Evolutionary conservation across 2,797 vertebrate species (phyloP), one percentile per base, ranked within the genome.

Genomic region (Tachyglossus aculeatus): DNA sequence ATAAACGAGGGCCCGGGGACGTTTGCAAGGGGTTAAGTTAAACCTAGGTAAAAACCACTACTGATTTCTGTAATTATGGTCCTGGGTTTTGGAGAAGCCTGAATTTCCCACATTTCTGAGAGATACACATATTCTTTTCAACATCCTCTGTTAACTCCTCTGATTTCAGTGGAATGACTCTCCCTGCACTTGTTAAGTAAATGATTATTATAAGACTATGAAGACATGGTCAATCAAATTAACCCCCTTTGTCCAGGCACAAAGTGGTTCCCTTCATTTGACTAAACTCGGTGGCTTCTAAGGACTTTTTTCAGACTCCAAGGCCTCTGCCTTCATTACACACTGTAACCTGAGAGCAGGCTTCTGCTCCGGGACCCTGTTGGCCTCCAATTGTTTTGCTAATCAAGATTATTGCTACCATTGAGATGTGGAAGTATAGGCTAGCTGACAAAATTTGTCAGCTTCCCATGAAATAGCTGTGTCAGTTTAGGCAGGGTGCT

Each of bases 361-460:
- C 67, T 80, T 90, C 85, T 86, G 82, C 85, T 75, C 78, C 84
- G 77, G 83, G 89, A 86, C 78, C 88, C 87, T 78, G 66, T 71
- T 86, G 90, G 84, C 86, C 85, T 77, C 89, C 89, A 78, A 94
- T 94, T 94, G 93, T 94, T 94, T 94, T 94, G 93, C 93, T 94
- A 94, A 95, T 94, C 93, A 94, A 94, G 94, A 95, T 94, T 93
- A 94, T 94, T 93, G 91, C 91, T 85, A 85, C 91, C 92, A 94
- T 92, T 94, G 93, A 94, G 91, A 91, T 89, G 91, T 92, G 90
- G 89, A 91, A 89, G 91, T 88, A 86, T 91, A 92, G 92, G 83
- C 91, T 84, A 86, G 90, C 90, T 90, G 91, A 94, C 91, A 93
- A 92, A 93, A 92, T 93, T 92, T 93, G 92, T 92, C 92, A 92